Evolutionary conservation across 2,797 vertebrate genomes (phyloP).

Genomic region (Tenualosa ilisha): DNA sequence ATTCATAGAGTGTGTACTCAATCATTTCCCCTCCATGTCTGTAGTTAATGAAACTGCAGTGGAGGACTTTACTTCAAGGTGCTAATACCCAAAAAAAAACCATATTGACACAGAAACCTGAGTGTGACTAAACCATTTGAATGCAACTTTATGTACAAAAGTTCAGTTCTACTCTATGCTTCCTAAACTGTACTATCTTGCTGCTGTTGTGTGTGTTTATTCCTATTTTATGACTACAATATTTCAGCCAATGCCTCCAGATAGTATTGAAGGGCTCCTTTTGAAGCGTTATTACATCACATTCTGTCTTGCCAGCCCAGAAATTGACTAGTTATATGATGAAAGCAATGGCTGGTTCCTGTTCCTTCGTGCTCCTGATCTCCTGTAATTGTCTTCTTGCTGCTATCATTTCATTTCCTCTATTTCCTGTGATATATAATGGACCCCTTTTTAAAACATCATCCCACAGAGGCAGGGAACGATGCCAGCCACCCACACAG

Average conservation of each 20-base stretch:
- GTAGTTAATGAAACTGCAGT: too few species aligned
- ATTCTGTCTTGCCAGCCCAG: background rate
- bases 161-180: background rate
- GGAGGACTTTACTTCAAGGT: too few species aligned
- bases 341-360: background rate
- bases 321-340: background rate
- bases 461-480: background rate
- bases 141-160: too few species aligned
- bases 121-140: too few species aligned
- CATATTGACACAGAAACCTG: too few species aligned
- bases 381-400: background rate
- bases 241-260: background rate
- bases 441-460: constrained; percentile 17
- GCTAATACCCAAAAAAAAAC: background rate
- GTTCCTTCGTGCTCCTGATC: constrained; percentile 13
- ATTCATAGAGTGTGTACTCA: too few species aligned
- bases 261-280: background rate
- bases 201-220: constrained; percentile 1
- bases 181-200: background rate
- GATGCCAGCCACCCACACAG: constrained; percentile 18
- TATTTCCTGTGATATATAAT: constrained; percentile 32
- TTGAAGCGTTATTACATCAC: background rate
- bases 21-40: too few species aligned
- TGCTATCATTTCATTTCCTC: constrained; percentile 18
- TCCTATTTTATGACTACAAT: background rate